Evolutionary conservation across 2,113 vertebrate genomes (phyloP).

Genomic region (Triplophysa rosa): DNA sequence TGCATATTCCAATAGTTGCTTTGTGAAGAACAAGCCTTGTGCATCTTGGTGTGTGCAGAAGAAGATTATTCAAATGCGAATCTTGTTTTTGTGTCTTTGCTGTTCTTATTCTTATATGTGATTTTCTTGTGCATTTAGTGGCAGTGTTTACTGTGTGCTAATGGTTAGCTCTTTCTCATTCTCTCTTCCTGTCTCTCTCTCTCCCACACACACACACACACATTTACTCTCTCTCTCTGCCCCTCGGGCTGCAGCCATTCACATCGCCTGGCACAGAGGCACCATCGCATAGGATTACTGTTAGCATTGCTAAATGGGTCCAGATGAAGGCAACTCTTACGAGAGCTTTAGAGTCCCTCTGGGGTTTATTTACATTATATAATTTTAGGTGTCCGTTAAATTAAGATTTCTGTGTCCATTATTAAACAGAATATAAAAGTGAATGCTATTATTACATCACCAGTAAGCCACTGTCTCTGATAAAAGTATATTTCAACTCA

Average conservation of each 20-base stretch:
- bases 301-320: neutral
- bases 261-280: conserved; percentile 15
- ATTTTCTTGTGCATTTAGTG: neutral
- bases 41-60: conserved; percentile 21
- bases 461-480: neutral
- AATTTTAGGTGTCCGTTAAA: conserved; percentile 5
- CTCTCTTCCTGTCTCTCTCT: conserved; percentile 33
- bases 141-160: neutral
- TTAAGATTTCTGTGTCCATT: neutral
- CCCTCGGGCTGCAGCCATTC: neutral
- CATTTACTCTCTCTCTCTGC: conserved; percentile 34
- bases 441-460: conserved; percentile 21
- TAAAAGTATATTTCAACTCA: neutral
- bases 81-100: neutral
- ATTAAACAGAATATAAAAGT: conserved; percentile 18
- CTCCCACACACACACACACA: conserved; percentile 17
- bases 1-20: conserved; percentile 25
- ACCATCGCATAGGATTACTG: conserved; percentile 1
- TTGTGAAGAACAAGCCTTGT: conserved; percentile 1
- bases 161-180: conserved; percentile 20
- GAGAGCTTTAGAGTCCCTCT: conserved; percentile 13
- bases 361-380: conserved; percentile 14
- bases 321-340: conserved; percentile 16
- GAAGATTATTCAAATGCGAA: conserved; percentile 30
- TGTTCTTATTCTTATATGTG: conserved; percentile 9